Evolutionary conservation across 2,797 vertebrate genomes (phyloP).

Genomic region (Sebastes kiyomatsui): DNA sequence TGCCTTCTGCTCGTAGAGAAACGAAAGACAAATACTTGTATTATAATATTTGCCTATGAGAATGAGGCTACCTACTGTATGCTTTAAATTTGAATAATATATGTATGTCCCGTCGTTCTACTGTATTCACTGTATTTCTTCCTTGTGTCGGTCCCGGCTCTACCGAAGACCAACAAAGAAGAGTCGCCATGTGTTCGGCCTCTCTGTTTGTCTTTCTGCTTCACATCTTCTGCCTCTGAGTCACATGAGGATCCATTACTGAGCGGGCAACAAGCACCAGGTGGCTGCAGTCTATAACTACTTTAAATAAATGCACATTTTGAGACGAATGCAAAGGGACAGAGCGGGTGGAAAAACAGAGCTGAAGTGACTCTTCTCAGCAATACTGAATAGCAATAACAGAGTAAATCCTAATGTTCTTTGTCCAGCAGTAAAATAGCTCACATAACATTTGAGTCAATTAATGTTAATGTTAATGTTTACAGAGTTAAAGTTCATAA

Average conservation of each 20-base stretch:
- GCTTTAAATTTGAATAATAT: neutral
- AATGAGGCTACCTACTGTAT: neutral
- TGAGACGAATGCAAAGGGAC: neutral
- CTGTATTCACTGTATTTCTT: neutral
- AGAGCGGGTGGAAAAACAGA: neutral
- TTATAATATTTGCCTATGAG: neutral
- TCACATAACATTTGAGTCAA: neutral
- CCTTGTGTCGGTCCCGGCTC: neutral
- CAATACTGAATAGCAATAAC: neutral
- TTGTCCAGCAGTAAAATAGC: neutral
- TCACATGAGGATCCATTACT: constrained; percentile 24
- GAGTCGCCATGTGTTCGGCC: constrained; percentile 2
- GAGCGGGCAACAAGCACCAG: constrained; percentile 23
- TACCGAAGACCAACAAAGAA: constrained; percentile 5
- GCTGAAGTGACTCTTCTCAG: neutral
- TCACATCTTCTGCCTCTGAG: constrained; percentile 22
- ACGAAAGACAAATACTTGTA: neutral
- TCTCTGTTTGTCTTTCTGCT: constrained; percentile 37
- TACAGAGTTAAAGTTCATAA: constrained; percentile 36
- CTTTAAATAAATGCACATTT: constrained; percentile 21
- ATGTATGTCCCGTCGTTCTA: neutral
- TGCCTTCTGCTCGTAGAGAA: neutral
- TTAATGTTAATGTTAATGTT: neutral
- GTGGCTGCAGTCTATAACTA: neutral
- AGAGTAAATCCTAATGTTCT: neutral